Conservation (phyloP, 2,888 invertebrate genomes). For the Pammene fasciana region DNA sequence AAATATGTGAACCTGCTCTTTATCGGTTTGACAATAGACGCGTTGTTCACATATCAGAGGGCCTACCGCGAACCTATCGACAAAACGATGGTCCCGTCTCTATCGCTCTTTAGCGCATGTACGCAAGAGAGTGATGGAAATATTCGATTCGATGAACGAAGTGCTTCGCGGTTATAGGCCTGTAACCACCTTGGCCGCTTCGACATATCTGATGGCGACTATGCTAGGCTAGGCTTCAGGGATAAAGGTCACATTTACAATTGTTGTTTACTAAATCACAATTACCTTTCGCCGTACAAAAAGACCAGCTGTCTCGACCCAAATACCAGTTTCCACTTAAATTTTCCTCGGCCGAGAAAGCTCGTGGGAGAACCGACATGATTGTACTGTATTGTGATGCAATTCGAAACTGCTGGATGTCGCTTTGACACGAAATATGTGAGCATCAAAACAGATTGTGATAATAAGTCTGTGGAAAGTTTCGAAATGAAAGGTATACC, state of each 20-base stretch:
- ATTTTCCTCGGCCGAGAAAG: conserved; percentile 27
- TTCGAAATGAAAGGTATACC: neutral
- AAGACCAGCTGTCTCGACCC: conserved; percentile 12
- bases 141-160: too few species aligned
- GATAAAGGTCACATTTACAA: neutral
- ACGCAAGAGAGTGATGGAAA: too few species aligned
- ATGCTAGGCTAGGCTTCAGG: neutral
- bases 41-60: too few species aligned
- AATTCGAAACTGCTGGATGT: conserved; percentile 18
- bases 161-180: too few species aligned
- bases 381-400: conserved; percentile 29
- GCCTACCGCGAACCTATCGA: too few species aligned
- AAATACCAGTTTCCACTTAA: conserved; percentile 31
- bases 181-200: too few species aligned
- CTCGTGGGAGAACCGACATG: conserved; percentile 12
- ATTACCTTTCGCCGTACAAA: conserved; percentile 21
- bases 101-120: too few species aligned
- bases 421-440: conserved; percentile 18
- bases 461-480: conserved; percentile 2
- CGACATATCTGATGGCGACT: too few species aligned
- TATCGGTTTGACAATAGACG: too few species aligned
- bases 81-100: too few species aligned
- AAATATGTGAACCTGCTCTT: too few species aligned
- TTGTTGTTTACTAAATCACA: conserved; percentile 1
- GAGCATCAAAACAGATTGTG: conserved; percentile 14